Base-by-base conservation (phyloP, 1,140 invertebrate species). In the Nixonia krombeini region DNA sequence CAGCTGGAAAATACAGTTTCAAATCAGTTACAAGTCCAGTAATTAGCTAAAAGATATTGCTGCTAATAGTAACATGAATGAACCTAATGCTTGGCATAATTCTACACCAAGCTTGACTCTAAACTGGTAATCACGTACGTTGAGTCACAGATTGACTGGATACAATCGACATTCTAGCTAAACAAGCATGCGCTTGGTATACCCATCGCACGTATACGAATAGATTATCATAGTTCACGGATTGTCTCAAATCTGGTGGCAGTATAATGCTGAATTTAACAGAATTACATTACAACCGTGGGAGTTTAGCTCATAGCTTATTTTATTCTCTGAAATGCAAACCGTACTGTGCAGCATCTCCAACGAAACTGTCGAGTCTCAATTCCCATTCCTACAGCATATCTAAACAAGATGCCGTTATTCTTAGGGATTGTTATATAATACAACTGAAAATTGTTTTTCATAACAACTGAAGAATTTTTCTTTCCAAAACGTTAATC, bases 1-100 rank as follows among this genome's bases (percentile, higher is more conserved):
- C 94, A 95, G 62, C 93, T 95, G 88, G 50, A 89, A 89, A 72
- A 76, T n/a, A n/a, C n/a, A n/a, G n/a, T n/a, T n/a, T n/a, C n/a
- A n/a, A n/a, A n/a, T n/a, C n/a, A n/a, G n/a, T n/a, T n/a, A n/a
- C n/a, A n/a, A n/a, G n/a, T n/a, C n/a, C n/a, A n/a, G n/a, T 31
- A 31, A 31, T 2, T 31, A 31, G 9, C 8, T 31, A 2, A 8
- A 31, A n/a, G 9, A 31, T 31, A 12, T n/a, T 31, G 9, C 3
- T 2, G 2, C 2, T 4, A 31, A 31, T 15, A 4, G 10, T 31
- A 12, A 31, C 2, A 9, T 31, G 8, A 12, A 31, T 31, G 2
- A 31, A 35, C 5, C 4, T 13, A 13, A 35, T 35, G n/a, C 12
- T 35, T 12, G n/a, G 10, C 33, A 41, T 51, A 29, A 59, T 59